Percentiles rank a stretch among this genome's conserved stretches.
Evolutionary conservation across 2,113 vertebrate genomes (phyloP).

Genomic region (Pelvicachromis taeniatus): DNA sequence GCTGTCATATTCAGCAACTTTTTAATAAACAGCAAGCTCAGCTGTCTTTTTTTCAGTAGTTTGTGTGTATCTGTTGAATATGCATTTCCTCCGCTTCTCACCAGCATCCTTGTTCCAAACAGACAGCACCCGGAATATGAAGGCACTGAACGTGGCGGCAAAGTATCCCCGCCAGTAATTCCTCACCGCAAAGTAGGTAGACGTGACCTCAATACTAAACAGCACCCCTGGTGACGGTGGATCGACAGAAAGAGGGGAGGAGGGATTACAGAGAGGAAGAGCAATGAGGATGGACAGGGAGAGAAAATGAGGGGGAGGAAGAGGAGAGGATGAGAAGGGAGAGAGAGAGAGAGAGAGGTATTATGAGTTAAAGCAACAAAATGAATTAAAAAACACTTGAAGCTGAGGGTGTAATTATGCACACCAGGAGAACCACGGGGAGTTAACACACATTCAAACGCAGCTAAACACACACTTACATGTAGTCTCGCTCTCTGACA

Average conservation of each 20-base stretch:
- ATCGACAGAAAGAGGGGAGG: background rate
- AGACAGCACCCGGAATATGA: constrained; percentile 96
- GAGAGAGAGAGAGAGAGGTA: background rate
- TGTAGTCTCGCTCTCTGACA: background rate
- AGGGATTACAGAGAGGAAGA: background rate
- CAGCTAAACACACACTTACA: background rate
- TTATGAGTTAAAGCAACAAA: constrained; percentile 35
- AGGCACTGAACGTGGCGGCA: constrained; percentile 96
- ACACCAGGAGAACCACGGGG: constrained; percentile 39
- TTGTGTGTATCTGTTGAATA: constrained; percentile 28
- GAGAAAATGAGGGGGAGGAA: background rate
- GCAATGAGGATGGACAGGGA: constrained; percentile 14
- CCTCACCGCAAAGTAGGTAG: constrained; percentile 96
- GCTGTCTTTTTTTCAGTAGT: background rate
- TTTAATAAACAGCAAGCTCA: constrained; percentile 19
- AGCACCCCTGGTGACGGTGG: constrained; percentile 61
- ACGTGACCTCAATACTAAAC: constrained; percentile 98
- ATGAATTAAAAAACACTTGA: constrained; percentile 53
- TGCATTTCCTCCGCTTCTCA: constrained; percentile 44
- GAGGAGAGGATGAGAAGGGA: background rate
- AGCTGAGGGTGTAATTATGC: constrained; percentile 57
- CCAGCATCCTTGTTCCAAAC: constrained; percentile 99
- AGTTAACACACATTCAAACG: background rate
- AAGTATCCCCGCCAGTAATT: constrained; percentile 99
- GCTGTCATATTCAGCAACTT: constrained; percentile 22